Base-by-base conservation (phyloP, 1,140 invertebrate species). In the Macrotrachela quadricornifera region DNA sequence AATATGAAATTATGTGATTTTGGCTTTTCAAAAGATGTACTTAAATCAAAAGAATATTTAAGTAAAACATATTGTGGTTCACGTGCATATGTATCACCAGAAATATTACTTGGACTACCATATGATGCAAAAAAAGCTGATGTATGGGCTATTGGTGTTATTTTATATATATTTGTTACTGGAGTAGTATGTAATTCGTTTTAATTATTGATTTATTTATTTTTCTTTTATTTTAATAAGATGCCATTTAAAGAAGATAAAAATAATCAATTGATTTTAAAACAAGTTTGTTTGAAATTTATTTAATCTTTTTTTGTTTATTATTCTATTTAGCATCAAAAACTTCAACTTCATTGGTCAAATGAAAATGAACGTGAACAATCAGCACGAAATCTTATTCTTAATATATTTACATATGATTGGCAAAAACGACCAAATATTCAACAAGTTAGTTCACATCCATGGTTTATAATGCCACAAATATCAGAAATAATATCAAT, bases 1-100 rank as follows among this genome's bases (percentile, higher is more conserved):
- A 59, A 59, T 15, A 44, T 68, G 2, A 67, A 66, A 48, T 49
- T 68, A 36, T 50, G 48, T n/a, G 54, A 55, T 49, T 55, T 55
- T 43, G 54, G 54, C 15, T 55, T 55, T 46, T 44, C 36, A 15
- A 55, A 46, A 50, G 42, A 54, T 15, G 18, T 30, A 4, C 21
- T 54, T 10, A 43, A 54, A 36, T 40, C 18, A 1, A 46, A 49
- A 6, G 41, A 54, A 16, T 39, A 43, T 41, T 59, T 78, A 13
- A 78, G 76, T 39, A 68, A 36, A 49, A 79, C 78, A 0, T 79
- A 75, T 61, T 80, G 78, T 61, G 79, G 79, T 4, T 77, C 75
- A 30, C 74, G 76, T 13, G 77, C 79, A 1, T 80, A 81, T 63
- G 79, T 78, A 0, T 76, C 78, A 10, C 78, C 79, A 0, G 53